These are phyloP conservation scores for Congeria kusceri DNA, from an alignment of 2,888 invertebrate genomes.

Conservation along the genomic window DNA sequence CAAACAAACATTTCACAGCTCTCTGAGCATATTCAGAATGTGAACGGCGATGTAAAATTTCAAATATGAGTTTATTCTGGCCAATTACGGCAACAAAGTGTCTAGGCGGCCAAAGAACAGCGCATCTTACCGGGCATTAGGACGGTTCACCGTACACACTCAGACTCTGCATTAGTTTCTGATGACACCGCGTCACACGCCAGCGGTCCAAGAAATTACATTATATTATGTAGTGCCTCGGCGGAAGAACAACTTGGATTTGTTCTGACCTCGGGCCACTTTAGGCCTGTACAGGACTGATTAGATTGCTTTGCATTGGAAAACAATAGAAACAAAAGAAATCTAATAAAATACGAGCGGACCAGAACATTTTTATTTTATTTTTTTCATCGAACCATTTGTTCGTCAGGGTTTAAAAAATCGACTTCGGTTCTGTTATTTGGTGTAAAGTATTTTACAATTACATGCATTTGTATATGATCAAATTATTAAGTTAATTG, in stretches of 20 bases:
- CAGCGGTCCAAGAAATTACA: constrained; percentile 67
- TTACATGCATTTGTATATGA: too few species aligned
- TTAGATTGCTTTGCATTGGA: constrained; percentile 57
- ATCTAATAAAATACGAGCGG: not conserved
- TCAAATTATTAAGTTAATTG: too few species aligned
- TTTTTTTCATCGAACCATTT: too few species aligned
- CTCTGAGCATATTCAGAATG: constrained; percentile 62
- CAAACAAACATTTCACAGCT: constrained; percentile 68
- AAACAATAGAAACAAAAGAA: constrained; percentile 45
- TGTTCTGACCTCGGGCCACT: constrained; percentile 49
- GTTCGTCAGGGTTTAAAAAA: too few species aligned
- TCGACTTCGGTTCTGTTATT: too few species aligned
- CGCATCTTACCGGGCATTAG: constrained; percentile 31
- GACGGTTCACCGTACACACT: constrained; percentile 31
- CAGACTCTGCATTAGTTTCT: constrained; percentile 57
- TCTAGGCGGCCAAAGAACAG: constrained; percentile 27
- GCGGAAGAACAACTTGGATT: constrained; percentile 39
- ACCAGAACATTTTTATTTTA: not conserved
- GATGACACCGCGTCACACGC: constrained; percentile 53
- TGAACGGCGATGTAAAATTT: constrained; percentile 57
- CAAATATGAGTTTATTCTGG: constrained; percentile 56
- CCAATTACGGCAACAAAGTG: constrained; percentile 63
- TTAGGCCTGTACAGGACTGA: constrained; percentile 27
- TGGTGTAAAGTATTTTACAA: too few species aligned
- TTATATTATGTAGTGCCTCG: constrained; percentile 63